Conservation (phyloP, 1,140 invertebrate genomes). For the Panonychus citri region DNA sequence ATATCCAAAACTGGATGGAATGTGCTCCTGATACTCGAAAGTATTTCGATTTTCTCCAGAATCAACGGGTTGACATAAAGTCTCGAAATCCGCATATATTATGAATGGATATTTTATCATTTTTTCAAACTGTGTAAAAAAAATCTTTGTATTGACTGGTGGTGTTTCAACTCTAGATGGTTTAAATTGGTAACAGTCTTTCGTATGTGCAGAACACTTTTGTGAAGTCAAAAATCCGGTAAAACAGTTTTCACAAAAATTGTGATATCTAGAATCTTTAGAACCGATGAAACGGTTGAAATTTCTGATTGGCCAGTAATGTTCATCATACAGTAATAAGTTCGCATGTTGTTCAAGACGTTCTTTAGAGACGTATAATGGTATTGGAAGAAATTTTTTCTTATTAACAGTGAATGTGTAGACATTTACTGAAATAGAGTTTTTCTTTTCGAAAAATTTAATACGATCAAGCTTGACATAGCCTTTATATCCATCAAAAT, state of each 20-base stretch:
- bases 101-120: not conserved
- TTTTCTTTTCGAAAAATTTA: not conserved
- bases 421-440: slow-evolving; percentile 3
- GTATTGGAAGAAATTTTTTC: not conserved
- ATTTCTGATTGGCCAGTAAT: slow-evolving; percentile 3
- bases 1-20: too few relatives aligned
- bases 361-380: not conserved
- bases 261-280: not conserved
- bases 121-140: not conserved
- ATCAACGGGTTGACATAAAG: not conserved
- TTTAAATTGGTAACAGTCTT: not conserved
- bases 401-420: not conserved
- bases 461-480: not conserved
- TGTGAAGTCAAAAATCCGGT: not conserved
- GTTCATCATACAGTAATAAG: not conserved
- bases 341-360: slow-evolving; percentile 2
- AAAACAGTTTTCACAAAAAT: not conserved
- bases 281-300: not conserved
- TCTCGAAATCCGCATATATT: not conserved
- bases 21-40: not conserved
- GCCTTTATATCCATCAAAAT: not conserved
- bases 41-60: not conserved
- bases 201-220: not conserved
- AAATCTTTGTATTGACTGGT: not conserved
- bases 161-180: too few relatives aligned